phyloP scores from a whole-genome alignment of 1,140 invertebrate species.

The Hyles euphorbiae region DNA sequence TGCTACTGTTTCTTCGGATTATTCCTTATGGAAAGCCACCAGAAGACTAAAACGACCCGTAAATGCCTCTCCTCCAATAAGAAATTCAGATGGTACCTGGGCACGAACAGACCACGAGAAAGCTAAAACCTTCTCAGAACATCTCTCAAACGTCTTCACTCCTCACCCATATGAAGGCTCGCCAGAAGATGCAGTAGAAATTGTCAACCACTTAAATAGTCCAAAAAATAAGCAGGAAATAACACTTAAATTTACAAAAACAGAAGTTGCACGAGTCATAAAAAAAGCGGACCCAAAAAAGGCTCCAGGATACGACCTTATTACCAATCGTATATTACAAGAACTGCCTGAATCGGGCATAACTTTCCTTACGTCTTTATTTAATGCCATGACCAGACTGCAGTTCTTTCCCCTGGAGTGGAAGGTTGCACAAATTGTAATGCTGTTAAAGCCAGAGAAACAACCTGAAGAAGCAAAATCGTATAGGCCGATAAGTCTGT shows the following conservation, averaged over 20 bases:
- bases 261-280: too few relatives aligned
- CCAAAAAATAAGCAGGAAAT: too few relatives aligned
- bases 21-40: conserved; percentile 7
- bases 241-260: too few relatives aligned
- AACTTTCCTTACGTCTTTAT: conserved; percentile 2
- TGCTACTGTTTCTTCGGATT: background rate
- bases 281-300: too few relatives aligned
- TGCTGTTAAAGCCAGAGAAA: conserved; percentile 20
- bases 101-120: conserved; percentile 8
- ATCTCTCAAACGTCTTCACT: conserved; percentile 9
- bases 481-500: too few relatives aligned
- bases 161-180: conserved; percentile 9
- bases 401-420: conserved; percentile 14
- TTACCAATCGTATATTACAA: too few relatives aligned
- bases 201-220: background rate
- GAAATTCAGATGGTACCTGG: conserved; percentile 12
- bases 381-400: conserved; percentile 2
- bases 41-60: conserved; percentile 11
- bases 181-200: background rate
- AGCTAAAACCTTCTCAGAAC: conserved; percentile 12
- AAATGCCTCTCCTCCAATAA: background rate
- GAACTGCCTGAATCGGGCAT: background rate
- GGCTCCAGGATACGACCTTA: too few relatives aligned
- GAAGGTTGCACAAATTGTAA: conserved; percentile 18
- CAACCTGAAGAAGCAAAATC: background rate